A percentile compares a stretch with the other conserved stretches of the same genome.
Conservation (phyloP, 2,888 invertebrate species). For the Gryllus longicercus region DNA sequence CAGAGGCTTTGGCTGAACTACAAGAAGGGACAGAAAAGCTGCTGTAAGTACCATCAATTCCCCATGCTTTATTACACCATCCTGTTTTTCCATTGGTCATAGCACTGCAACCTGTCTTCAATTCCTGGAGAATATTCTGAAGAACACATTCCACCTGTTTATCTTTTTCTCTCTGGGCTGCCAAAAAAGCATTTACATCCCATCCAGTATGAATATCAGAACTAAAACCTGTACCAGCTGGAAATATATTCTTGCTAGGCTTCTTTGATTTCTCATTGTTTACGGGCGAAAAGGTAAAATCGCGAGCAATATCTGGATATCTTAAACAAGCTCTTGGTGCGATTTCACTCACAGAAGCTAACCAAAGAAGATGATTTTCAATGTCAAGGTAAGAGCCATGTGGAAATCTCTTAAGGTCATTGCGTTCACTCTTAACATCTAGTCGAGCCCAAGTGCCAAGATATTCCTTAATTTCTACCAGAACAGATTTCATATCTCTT, state of each 20-base stretch:
- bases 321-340: slow-evolving; percentile 32
- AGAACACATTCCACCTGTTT: slow-evolving; percentile 42
- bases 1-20: slow-evolving; percentile 11
- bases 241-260: slow-evolving; percentile 28
- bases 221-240: slow-evolving; percentile 35
- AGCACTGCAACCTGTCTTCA: slow-evolving; percentile 26
- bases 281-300: background rate
- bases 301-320: slow-evolving; percentile 22
- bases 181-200: slow-evolving; percentile 45
- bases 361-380: slow-evolving; percentile 44
- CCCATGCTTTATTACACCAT: background rate
- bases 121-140: slow-evolving; percentile 35
- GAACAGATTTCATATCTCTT: slow-evolving; percentile 44
- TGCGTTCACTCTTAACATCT: slow-evolving; percentile 43
- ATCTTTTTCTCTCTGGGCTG: slow-evolving; percentile 46
- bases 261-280: slow-evolving; percentile 22
- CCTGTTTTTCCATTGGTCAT: background rate
- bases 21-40: slow-evolving; percentile 29
- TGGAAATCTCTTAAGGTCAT: slow-evolving; percentile 42
- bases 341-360: slow-evolving; percentile 42
- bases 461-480: slow-evolving; percentile 44
- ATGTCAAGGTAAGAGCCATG: slow-evolving; percentile 44
- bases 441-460: slow-evolving; percentile 44
- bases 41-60: slow-evolving; percentile 28
- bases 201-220: slow-evolving; percentile 39